A percentile compares a stretch with the other conserved stretches of the same genome.
Evolutionary conservation across 2,113 vertebrate genomes (phyloP).

Genomic region (Dasyornis broadbenti): DNA sequence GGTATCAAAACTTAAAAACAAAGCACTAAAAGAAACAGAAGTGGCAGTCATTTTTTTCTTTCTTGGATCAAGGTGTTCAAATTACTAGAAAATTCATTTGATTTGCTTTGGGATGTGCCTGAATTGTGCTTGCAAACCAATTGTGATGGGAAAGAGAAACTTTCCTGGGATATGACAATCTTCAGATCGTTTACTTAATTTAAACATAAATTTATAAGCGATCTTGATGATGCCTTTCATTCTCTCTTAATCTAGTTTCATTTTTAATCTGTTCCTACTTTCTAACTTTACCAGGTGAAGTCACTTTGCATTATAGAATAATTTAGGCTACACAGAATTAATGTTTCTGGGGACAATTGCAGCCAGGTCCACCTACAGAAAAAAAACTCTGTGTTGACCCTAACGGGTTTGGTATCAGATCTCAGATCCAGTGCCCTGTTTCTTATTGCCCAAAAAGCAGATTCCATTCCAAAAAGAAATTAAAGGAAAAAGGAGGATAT

Average conservation of each 20-base stretch:
- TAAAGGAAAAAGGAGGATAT: neutral
- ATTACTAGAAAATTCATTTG: neutral
- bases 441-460: neutral
- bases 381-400: neutral
- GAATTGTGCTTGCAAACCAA: neutral
- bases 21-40: neutral
- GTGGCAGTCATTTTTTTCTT: neutral
- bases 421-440: neutral
- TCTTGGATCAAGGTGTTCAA: neutral
- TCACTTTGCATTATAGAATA: neutral
- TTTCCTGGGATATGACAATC: neutral
- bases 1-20: neutral
- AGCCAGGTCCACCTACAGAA: neutral
- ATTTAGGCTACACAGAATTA: neutral
- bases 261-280: neutral
- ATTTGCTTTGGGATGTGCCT: neutral
- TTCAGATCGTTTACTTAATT: neutral
- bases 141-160: neutral
- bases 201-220: neutral
- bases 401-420: neutral
- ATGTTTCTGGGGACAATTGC: neutral
- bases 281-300: neutral
- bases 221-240: neutral
- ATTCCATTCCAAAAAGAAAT: neutral
- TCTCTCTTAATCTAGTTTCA: neutral